phyloP scores from a whole-genome alignment of 2,797 vertebrate species.

The Macropus fuliginosus region DNA sequence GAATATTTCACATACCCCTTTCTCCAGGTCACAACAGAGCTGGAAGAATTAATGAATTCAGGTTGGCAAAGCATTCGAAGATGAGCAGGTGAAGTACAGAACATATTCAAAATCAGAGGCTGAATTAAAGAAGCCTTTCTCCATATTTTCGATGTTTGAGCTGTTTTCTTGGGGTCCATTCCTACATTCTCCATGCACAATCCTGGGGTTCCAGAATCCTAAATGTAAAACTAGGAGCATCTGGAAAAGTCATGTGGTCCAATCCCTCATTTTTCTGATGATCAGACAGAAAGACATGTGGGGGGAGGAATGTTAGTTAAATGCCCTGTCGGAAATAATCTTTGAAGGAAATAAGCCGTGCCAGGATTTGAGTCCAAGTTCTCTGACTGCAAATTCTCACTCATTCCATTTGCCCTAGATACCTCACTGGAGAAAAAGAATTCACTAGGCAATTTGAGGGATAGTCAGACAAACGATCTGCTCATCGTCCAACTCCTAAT shows the following conservation, averaged over 20 bases:
- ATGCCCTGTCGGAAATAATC: neutral
- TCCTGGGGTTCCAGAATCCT: neutral
- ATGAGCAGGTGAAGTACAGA: neutral
- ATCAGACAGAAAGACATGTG: conserved; percentile 41
- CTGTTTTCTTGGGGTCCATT: conserved; percentile 21
- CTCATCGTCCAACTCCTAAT: neutral
- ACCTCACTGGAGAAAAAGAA: neutral
- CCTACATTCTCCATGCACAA: conserved; percentile 2
- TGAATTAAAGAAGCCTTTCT: conserved; percentile 49
- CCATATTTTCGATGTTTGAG: conserved; percentile 33
- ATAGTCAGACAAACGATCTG: neutral
- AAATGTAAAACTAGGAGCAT: neutral
- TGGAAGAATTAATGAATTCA: neutral
- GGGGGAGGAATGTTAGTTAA: neutral
- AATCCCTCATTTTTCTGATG: conserved; percentile 51
- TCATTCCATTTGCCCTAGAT: neutral
- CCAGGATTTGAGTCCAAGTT: neutral
- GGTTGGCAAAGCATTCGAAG: conserved; percentile 2
- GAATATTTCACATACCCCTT: neutral
- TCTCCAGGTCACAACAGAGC: neutral
- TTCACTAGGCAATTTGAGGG: neutral
- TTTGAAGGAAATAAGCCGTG: neutral
- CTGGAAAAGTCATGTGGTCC: conserved; percentile 7
- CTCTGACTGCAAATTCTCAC: neutral
- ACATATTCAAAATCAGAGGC: conserved; percentile 30